Evolutionary conservation across 2,113 vertebrate species (phyloP).

Genomic region (Gymnocephalus cernua): DNA sequence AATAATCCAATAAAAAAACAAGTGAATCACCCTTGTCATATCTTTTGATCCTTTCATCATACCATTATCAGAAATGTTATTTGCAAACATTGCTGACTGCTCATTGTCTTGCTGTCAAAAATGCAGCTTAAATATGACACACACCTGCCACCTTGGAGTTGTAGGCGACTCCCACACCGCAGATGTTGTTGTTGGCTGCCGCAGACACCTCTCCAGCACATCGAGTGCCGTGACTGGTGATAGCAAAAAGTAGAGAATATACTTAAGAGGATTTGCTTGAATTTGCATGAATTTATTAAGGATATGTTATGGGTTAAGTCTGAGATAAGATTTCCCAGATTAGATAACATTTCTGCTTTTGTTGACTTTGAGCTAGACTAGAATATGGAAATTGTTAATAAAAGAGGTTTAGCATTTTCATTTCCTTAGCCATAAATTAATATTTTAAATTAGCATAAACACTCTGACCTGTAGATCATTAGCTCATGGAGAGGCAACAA

Average conservation of each 20-base stretch:
- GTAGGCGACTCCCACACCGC: conserved; percentile 97
- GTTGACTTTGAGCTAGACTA: conserved; percentile 22
- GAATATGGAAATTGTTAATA: conserved; percentile 8
- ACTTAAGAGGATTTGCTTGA: conserved; percentile 48
- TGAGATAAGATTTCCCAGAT: conserved; percentile 31
- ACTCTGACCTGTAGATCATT: conserved; percentile 13
- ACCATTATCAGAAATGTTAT: conserved; percentile 42
- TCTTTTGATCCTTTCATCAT: conserved; percentile 35
- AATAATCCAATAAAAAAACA: neutral
- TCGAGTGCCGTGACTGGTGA: conserved; percentile 93
- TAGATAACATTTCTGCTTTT: conserved; percentile 1
- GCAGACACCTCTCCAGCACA: conserved; percentile 99
- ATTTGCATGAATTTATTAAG: conserved; percentile 56
- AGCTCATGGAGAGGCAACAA: neutral
- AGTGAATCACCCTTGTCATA: conserved; percentile 26
- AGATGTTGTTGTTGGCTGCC: conserved; percentile 98
- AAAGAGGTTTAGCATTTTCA: conserved; percentile 9
- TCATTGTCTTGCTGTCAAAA: conserved; percentile 40
- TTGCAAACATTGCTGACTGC: conserved; percentile 7
- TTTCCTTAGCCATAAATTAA: conserved; percentile 2
- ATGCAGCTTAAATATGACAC: conserved; percentile 51
- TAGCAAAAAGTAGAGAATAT: conserved; percentile 24
- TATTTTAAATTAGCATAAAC: conserved; percentile 32
- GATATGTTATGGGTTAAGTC: conserved; percentile 6
- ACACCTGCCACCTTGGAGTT: conserved; percentile 98